Evolutionary conservation across 2,113 vertebrate genomes (phyloP).

Genomic region (Galemys pyrenaicus): DNA sequence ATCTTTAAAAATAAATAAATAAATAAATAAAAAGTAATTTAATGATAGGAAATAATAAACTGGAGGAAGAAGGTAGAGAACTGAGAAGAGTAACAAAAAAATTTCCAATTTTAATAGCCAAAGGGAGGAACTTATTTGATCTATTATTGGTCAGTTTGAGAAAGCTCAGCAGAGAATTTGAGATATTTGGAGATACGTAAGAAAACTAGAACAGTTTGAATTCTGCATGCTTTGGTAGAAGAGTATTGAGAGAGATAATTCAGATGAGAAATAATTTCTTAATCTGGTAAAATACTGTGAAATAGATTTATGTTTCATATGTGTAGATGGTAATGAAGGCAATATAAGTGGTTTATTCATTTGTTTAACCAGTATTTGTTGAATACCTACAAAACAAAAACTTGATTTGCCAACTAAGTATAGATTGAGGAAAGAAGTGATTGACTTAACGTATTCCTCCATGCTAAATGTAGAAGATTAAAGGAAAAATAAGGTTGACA

Average conservation of each 20-base stretch:
- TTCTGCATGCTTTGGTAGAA: neutral
- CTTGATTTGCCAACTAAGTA: slow-evolving; percentile 23
- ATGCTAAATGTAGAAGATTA: neutral
- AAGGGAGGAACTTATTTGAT: slow-evolving; percentile 28
- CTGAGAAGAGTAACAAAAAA: neutral
- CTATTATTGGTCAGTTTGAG: neutral
- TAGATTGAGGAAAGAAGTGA: slow-evolving; percentile 7
- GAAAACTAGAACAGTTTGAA: slow-evolving; percentile 8
- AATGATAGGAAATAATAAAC: neutral
- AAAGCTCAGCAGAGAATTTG: slow-evolving; percentile 38
- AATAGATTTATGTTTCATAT: neutral
- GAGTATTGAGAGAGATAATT: neutral
- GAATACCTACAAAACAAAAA: slow-evolving; percentile 20
- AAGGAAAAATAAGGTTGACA: slow-evolving; percentile 32
- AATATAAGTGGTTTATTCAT: neutral
- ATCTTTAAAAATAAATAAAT: no score
- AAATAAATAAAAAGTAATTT: slow-evolving; percentile 5
- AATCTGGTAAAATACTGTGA: neutral
- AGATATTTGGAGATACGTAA: slow-evolving; percentile 3
- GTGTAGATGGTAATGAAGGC: neutral
- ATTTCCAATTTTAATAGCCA: neutral
- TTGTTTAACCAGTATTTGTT: neutral
- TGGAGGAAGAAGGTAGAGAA: neutral
- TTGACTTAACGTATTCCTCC: neutral
- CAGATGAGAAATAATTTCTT: slow-evolving; percentile 24